Evolutionary conservation across 2,797 vertebrate species (phyloP).

Genomic region (Helarctos malayanus): DNA sequence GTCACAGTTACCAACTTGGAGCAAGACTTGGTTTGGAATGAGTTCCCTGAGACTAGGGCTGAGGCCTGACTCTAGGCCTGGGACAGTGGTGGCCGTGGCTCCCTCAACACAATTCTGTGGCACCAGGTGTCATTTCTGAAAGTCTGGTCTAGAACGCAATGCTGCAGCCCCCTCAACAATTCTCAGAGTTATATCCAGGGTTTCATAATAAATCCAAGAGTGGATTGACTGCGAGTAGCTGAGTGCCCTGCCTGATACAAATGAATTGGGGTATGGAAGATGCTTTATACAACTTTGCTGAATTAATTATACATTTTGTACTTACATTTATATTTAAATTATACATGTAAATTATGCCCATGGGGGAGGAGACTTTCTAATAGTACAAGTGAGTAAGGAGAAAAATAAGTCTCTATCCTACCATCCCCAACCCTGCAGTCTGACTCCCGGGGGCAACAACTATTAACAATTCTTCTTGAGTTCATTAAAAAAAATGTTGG

Average conservation of each 20-base stretch:
- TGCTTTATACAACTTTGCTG: neutral
- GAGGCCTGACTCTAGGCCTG: neutral
- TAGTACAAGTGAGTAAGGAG: neutral
- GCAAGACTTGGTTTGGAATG: neutral
- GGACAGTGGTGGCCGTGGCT: neutral
- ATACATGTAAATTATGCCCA: slow-evolving; percentile 10
- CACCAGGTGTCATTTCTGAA: neutral
- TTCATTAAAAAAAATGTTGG: slow-evolving; percentile 22
- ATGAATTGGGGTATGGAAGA: neutral
- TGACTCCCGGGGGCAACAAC: neutral
- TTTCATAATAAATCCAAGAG: neutral
- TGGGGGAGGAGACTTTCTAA: neutral
- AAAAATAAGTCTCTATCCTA: neutral
- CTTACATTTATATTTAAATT: slow-evolving; percentile 21
- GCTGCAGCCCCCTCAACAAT: neutral
- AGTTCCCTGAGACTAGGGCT: neutral
- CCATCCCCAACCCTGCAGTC: neutral
- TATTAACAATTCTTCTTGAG: neutral
- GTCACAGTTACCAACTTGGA: neutral
- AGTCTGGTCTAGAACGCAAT: neutral
- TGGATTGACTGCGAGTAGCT: neutral
- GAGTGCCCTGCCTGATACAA: neutral
- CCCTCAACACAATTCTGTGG: neutral
- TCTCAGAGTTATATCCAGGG: neutral
- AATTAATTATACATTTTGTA: slow-evolving; percentile 15